Base-by-base conservation (phyloP, 1,140 invertebrate species). In the Philaenus spumarius region DNA sequence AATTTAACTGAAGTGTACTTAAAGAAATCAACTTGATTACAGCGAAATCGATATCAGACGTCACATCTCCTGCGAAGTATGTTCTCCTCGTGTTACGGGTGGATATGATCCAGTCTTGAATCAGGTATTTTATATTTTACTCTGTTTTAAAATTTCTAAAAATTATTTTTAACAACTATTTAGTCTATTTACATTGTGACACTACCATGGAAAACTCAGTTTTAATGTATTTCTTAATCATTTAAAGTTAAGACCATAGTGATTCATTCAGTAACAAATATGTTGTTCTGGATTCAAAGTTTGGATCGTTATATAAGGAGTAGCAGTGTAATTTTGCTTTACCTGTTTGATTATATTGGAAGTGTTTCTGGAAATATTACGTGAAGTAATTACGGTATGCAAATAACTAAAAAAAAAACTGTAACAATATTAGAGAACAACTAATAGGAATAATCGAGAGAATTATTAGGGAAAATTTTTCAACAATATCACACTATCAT, bases 61-160 rank as follows among this genome's bases (percentile, higher is more conserved):
- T 60, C 94, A 97, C 70, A 84, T 97, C 59, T 85, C 88, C 0
- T 97, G 94, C 78, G 95, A 97, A 80, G 80, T 87, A 17, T 98
- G 95, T 75, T 82, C 87, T 68, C 72, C 77, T 17, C 75, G 78
- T 34, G 89, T 97, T 0, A 91, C 81, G 67, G 95, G 95, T 30
- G 95, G 95, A 14, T 97, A 92, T 78, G 95, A 97, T 80, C 86
- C 90, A 11, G 77, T 83, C 65, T 69, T 85, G 34, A 95, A 95
- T 78, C 92, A 93, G 77, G 87, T 89, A 75, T 50, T 46, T 5
- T 2, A 59, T 4, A 3, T 56, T 43, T 42, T 3, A 15, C 46
- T 15, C 6, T 12, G 7, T 14, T 6, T 19, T 7, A n/a, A 51
- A 17, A 11, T 17, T 14, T 6, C 6, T 15, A 12, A 46, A 15